Conservation (phyloP, 92 coral and sea anemone species). For the Hydrozoanthus gracilis region DNA sequence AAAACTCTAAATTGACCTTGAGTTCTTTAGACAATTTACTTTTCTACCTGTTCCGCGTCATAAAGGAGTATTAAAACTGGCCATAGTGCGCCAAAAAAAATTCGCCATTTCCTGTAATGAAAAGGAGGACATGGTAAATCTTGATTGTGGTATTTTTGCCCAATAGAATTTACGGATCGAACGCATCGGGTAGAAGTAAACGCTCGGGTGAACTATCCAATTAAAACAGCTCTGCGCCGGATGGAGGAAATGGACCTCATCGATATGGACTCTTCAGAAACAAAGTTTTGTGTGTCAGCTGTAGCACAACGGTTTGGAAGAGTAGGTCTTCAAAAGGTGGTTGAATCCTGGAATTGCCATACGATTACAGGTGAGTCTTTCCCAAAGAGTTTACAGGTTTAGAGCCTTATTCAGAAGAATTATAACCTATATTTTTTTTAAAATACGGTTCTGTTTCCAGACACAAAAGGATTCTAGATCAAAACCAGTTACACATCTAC, state of each 20-base stretch:
- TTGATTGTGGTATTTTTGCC: too few relatives aligned
- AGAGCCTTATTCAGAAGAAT: not conserved
- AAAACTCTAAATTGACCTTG: too few relatives aligned
- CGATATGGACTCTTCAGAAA: conserved; percentile 54
- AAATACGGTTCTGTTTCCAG: not conserved
- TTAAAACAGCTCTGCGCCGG: conserved; percentile 47
- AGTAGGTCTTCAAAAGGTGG: conserved; percentile 45
- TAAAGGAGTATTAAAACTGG: too few relatives aligned
- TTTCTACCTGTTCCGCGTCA: too few relatives aligned
- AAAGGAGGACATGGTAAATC: too few relatives aligned
- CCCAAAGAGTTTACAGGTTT: not conserved
- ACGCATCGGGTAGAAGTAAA: conserved; percentile 72
- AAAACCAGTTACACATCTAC: too few relatives aligned
- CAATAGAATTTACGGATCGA: conserved; percentile 64
- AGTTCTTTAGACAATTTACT: too few relatives aligned
- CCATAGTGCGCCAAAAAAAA: too few relatives aligned
- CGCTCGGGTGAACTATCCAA: conserved; percentile 70
- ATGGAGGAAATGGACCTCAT: conserved; percentile 59
- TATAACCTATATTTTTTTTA: not conserved
- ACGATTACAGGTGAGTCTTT: conserved; percentile 61
- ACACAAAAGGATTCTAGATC: too few relatives aligned
- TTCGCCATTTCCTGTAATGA: too few relatives aligned
- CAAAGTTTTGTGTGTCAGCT: conserved; percentile 60
- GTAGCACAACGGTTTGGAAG: conserved; percentile 31
- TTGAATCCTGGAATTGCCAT: conserved; percentile 66